Evolutionary conservation across 2,888 invertebrate species (phyloP), one percentile per base, ranked within the genome.

Genomic region (Trichogramma dendrolimi): DNA sequence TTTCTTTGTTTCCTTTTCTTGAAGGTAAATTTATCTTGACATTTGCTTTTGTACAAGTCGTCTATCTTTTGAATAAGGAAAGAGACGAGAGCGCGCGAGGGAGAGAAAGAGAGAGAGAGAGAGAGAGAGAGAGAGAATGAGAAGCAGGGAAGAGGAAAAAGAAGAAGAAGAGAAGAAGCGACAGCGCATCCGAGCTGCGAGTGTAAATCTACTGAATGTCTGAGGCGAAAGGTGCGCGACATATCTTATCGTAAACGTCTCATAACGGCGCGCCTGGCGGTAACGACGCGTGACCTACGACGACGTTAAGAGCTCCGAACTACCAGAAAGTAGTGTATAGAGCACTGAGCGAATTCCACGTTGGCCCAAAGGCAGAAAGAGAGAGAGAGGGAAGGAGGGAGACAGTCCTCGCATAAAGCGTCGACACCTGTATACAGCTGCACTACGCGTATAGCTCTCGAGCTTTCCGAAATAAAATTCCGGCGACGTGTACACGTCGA

Each of bases 161-260:
- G 11, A 10, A 5, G 14, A 27, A n/a, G 27, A 49, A 14, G 38
- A 49, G 40, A 10, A 27, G 40, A 10, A n/a, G 49, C 43, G 51
- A 41, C 8, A 46, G 8, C 41, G 50, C 51, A 41, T 10, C 8
- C 4, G 49, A 43, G 14, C 41, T 10, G 49, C 27, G 53, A 58
- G 60, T 57, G 71, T 75, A 75, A 74, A 75, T 75, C 72, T 71
- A 71, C 64, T 67, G 69, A 64, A 68, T 71, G 72, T 71, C 71
- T 68, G 68, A 69, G 69, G 69, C 68, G 70, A 73, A 72, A 75
- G 75, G 74, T 74, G 74, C 27, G 27, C 71, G 72, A 73, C 73
- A 71, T 75, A 75, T 74, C 75, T 76, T 76, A 75, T 76, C 75
- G 75, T 76, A 76, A 76, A 75, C 71, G 75, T 74, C 75, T 75